A percentile compares a stretch with the other conserved stretches of the same genome.
phyloP scores from a whole-genome alignment of 2,797 vertebrate genomes.

The Melopsittacus undulatus region DNA sequence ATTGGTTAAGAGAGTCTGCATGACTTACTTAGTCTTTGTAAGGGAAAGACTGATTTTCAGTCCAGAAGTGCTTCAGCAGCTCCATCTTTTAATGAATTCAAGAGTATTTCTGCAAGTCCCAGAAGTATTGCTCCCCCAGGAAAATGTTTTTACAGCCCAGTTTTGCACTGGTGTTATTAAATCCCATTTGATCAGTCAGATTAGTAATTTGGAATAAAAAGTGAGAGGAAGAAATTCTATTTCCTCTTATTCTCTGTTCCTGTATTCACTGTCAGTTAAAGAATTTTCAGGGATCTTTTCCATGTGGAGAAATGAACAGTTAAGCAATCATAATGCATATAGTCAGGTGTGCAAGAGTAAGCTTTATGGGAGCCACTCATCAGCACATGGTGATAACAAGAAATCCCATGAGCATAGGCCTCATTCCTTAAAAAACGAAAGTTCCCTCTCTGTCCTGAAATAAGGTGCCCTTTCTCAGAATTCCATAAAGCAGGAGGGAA shows the following conservation, averaged over 20 bases:
- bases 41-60: background rate
- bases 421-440: background rate
- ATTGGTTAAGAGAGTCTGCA: background rate
- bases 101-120: background rate
- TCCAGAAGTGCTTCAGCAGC: background rate
- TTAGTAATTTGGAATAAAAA: background rate
- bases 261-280: background rate
- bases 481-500: background rate
- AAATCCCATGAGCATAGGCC: background rate
- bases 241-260: background rate
- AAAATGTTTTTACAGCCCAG: background rate
- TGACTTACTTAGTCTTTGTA: background rate
- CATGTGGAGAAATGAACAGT: background rate
- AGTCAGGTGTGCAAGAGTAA: background rate
- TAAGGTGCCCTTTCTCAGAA: background rate
- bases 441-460: background rate
- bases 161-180: background rate
- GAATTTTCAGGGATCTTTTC: background rate
- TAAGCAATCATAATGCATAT: background rate
- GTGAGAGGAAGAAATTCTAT: background rate
- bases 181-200: background rate
- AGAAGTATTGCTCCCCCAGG: background rate
- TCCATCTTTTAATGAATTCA: background rate
- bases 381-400: background rate
- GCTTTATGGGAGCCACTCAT: background rate